Evolutionary conservation across 2,888 invertebrate genomes (phyloP).

Genomic region (Elysia crispata): DNA sequence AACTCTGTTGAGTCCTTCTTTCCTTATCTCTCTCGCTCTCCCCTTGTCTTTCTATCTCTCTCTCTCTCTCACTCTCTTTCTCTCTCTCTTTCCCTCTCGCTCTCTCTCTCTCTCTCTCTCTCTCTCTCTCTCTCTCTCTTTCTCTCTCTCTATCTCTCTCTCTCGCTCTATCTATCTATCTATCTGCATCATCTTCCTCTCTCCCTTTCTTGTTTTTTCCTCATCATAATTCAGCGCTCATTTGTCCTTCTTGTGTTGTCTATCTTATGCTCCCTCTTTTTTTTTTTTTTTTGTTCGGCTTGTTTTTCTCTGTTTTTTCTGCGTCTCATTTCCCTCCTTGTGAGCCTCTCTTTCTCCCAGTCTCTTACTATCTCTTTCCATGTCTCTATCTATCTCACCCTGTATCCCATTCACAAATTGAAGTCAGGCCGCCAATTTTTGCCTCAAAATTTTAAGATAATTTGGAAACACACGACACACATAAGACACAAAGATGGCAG

Average conservation of each 20-base stretch:
- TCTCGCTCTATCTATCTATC: conserved; percentile 13
- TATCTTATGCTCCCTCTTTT: conserved; percentile 19
- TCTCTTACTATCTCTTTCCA: too few species aligned
- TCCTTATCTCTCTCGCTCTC: background rate
- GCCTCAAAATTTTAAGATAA: too few species aligned
- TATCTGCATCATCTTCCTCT: background rate
- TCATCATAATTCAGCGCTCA: background rate
- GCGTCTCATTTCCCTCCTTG: background rate
- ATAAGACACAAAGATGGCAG: too few species aligned
- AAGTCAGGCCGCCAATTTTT: too few species aligned
- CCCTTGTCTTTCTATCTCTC: conserved; percentile 23
- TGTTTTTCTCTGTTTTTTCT: background rate
- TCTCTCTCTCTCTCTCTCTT: conserved; percentile 27
- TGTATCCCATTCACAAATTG: too few species aligned
- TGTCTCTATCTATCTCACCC: too few species aligned
- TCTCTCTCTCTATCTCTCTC: conserved; percentile 10
- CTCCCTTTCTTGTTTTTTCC: background rate
- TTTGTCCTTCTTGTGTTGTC: conserved; percentile 20
- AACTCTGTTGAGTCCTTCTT: too few species aligned
- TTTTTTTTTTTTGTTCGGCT: conserved; percentile 12
- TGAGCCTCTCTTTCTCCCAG: too few species aligned
- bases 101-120: conserved; percentile 3
- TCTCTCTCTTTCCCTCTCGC: conserved; percentile 23
- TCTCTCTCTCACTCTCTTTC: conserved; percentile 17
- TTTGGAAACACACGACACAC: too few species aligned